Conservation (phyloP, 1,140 invertebrate genomes). For the Meloidogyne hapla region DNA sequence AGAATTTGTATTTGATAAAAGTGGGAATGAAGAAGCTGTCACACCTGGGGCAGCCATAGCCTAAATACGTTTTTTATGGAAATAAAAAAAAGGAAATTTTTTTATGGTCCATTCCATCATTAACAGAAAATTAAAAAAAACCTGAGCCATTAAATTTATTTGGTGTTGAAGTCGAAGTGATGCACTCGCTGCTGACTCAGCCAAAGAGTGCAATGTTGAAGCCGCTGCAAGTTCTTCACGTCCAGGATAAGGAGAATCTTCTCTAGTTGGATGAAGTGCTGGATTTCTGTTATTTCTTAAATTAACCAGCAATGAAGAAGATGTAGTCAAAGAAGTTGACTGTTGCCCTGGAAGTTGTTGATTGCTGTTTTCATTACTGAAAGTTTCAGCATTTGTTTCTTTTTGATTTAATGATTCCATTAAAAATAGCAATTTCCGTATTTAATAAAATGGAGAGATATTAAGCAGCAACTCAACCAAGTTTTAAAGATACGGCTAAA, state of each 20-base stretch:
- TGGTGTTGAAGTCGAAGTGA: slow-evolving; percentile 16
- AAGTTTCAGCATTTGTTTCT: background rate
- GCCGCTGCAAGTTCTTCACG: background rate
- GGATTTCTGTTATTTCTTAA: background rate
- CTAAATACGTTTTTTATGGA: slow-evolving; percentile 1
- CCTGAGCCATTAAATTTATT: slow-evolving; percentile 24
- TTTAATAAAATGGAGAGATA: background rate
- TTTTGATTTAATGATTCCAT: background rate
- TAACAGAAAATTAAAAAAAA: background rate
- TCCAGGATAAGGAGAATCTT: background rate
- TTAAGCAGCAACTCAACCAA: background rate
- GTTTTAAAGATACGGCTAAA: background rate
- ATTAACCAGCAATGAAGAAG: background rate
- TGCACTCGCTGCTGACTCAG: slow-evolving; percentile 14
- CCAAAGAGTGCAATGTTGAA: slow-evolving; percentile 5
- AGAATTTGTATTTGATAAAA: slow-evolving; percentile 8
- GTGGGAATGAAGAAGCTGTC: background rate
- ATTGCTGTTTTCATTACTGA: background rate
- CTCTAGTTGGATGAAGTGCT: background rate
- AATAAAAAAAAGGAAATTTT: no score
- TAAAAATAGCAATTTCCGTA: background rate
- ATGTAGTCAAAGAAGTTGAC: background rate
- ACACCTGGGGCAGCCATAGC: slow-evolving; percentile 3
- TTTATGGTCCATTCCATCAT: no score
- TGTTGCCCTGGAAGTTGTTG: background rate